Evolutionary conservation across 1,140 invertebrate species (phyloP).

Genomic region (Hyposmocoma kahamanoa): DNA sequence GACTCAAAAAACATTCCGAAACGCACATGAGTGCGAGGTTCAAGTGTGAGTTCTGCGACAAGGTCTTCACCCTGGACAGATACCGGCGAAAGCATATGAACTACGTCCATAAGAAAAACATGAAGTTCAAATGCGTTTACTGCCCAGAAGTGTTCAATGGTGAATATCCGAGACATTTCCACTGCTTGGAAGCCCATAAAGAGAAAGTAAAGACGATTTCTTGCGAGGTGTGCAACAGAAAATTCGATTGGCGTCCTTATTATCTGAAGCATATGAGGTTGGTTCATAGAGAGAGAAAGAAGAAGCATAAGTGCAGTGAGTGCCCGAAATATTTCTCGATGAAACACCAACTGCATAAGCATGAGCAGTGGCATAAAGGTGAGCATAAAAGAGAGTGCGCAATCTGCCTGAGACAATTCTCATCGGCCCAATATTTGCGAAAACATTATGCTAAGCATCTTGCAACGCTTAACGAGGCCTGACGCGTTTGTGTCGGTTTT

Average conservation of each 20-base stretch:
- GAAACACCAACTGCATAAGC: conserved; percentile 29
- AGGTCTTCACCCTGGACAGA: conserved; percentile 37
- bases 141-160: conserved; percentile 32
- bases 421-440: neutral
- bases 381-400: neutral
- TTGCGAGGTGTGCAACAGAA: conserved; percentile 43
- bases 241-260: conserved; percentile 35
- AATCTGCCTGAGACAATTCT: conserved; percentile 21
- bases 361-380: conserved; percentile 21
- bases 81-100: conserved; percentile 24
- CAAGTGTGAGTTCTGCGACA: conserved; percentile 37
- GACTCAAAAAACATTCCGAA: conserved; percentile 40
- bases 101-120: neutral
- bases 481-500: no score
- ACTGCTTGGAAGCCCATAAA: conserved; percentile 29
- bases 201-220: conserved; percentile 33
- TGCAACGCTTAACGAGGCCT: no score
- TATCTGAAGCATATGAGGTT: conserved; percentile 37
- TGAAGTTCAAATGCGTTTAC: conserved; percentile 35
- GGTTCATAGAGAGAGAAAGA: conserved; percentile 22
- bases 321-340: conserved; percentile 29
- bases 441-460: no score
- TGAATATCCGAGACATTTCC: conserved; percentile 28
- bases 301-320: conserved; percentile 24
- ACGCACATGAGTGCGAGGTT: conserved; percentile 33